These are phyloP conservation scores for Tetragnatha montana DNA, from an alignment of 2,888 invertebrate genomes.

Conservation along the genomic window DNA sequence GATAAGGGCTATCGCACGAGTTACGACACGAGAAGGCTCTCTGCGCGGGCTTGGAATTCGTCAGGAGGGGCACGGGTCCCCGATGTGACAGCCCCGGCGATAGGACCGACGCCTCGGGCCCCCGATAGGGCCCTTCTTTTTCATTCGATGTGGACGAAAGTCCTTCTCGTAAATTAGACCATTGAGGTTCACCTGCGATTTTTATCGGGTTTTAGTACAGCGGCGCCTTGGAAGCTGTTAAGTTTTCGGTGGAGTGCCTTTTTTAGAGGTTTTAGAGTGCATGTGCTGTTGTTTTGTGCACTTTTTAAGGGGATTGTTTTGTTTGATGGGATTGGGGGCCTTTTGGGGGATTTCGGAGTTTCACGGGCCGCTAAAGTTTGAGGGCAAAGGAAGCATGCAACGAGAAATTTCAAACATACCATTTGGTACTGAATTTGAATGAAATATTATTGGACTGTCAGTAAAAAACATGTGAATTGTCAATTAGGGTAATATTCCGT, in stretches of 20 bases:
- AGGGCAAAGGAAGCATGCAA: too few species aligned
- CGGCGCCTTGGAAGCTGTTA: neutral
- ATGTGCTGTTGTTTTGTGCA: too few species aligned
- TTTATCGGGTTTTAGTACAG: neutral
- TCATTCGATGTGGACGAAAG: neutral
- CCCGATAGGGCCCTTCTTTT: conserved; percentile 8
- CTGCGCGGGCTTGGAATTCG: conserved; percentile 56
- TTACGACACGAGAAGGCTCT: conserved; percentile 54
- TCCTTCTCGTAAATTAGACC: neutral
- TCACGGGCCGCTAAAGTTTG: too few species aligned
- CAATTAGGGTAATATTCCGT: too few species aligned
- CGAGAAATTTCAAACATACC: too few species aligned
- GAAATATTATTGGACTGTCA: too few species aligned
- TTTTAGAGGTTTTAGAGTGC: neutral
- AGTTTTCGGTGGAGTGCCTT: neutral
- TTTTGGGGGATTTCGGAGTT: too few species aligned
- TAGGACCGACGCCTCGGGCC: conserved; percentile 56
- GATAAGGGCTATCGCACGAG: conserved; percentile 54
- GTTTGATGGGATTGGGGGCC: too few species aligned
- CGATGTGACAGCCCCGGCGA: conserved; percentile 56
- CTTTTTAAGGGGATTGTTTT: too few species aligned
- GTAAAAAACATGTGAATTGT: too few species aligned
- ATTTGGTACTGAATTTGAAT: too few species aligned
- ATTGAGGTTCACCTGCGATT: neutral
- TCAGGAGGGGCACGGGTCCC: conserved; percentile 42